Evolutionary conservation across 2,888 invertebrate genomes (phyloP), one percentile per base, ranked within the genome.

Genomic region (Athetis lepigone): DNA sequence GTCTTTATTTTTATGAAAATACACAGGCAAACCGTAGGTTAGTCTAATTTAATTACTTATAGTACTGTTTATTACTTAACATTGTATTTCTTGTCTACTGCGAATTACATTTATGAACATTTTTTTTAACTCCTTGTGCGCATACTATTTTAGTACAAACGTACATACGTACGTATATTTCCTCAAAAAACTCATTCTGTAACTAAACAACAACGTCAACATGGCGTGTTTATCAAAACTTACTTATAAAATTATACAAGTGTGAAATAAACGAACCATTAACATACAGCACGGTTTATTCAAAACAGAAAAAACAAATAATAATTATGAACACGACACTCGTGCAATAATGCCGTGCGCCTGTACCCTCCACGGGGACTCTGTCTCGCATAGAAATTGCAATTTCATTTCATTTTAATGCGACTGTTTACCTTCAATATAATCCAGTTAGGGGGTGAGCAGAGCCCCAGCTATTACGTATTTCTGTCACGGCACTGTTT

Each of bases 331-430:
- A 42, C 52, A n/a, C 33, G 51, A 18, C 25, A 37, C 4, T 33
- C 36, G 23, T 52, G 58, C 73, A 60, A 75, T 51, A 67, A 42
- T 70, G 63, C 42, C 83, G 67, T 80, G 80, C 73, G 54, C 60
- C 75, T 84, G 85, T 88, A 71, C 85, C 5, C 78, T 33, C 86
- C 47, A 54, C 79, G 51, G 87, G 88, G 86, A 71, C 83, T 69
- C 75, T 69, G 73, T 55, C 84, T 77, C 79, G 80, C 79, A 85
- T 86, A 87, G 89, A 90, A 91, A 92, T 90, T 84, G 90, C 91
- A 90, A 90, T 92, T 92, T 89, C 89, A 92, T 92, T 92, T 83
- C 87, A 85, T 89, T 91, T 89, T 93, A 92, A 93, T 91, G 85
- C 88, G 89, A 89, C 84, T 94, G 93, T 93, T 92, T 93, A 92